Percentiles rank a stretch among this genome's conserved stretches.
Conservation (phyloP, 2,113 vertebrate genomes). For the Bos taurus region DNA sequence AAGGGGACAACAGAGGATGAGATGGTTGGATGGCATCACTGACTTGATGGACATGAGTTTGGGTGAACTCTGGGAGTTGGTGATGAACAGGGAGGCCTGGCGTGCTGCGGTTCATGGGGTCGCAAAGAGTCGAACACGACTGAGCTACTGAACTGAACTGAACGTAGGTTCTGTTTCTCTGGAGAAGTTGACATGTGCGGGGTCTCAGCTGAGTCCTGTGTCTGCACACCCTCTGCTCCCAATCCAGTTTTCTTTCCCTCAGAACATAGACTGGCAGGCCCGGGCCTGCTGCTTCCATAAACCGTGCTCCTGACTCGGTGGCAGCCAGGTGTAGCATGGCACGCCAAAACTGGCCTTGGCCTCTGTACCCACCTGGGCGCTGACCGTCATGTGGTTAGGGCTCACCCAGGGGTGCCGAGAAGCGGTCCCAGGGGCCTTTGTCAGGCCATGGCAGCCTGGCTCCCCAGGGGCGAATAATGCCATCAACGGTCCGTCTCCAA, state of each 20-base stretch:
- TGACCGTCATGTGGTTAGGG: background rate
- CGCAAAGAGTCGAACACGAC: too few species aligned
- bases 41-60: too few species aligned
- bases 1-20: too few species aligned
- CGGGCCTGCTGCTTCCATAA: background rate
- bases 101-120: too few species aligned
- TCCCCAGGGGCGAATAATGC: background rate
- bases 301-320: background rate
- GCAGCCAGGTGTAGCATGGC: background rate
- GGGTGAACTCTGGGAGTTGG: too few species aligned
- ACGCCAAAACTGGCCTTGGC: background rate
- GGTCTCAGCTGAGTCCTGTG: background rate
- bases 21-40: too few species aligned
- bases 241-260: background rate
- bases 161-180: background rate
- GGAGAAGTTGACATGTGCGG: background rate
- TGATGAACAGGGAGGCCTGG: too few species aligned
- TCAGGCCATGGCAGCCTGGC: background rate
- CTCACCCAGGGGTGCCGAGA: background rate
- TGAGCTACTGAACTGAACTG: too few species aligned
- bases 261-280: background rate
- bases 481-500: background rate
- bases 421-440: background rate
- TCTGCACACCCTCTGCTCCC: background rate
- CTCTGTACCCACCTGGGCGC: background rate